Base-by-base conservation (phyloP, 2,113 vertebrate genomes). In the Petrocephalus microphthalmus region DNA sequence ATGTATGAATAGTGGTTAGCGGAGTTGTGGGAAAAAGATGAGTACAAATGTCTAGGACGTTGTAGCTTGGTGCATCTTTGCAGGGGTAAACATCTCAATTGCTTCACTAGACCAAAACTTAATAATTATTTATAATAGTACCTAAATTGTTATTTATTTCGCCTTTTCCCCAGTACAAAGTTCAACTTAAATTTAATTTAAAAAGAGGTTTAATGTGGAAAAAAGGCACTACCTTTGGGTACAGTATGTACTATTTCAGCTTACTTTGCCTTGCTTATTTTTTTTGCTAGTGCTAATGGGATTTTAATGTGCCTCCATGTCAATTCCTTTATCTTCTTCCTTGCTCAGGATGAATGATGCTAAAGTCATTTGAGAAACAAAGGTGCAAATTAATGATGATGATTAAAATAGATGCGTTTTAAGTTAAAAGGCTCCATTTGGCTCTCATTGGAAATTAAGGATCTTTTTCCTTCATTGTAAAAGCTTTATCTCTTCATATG, bases 291-390 rank as follows among this genome's bases (percentile, higher is more conserved):
- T 88, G 88, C 82, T 87, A 88, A 93, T 45, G 25, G 85, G 85
- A 90, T 89, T 85, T 86, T 81, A 90, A 93, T 91, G 91, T 25
- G 87, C 57, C 88, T 87, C 33, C 22, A 57, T 90, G 90, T 87
- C 87, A 87, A 86, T 89, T 87, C 86, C 82, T 87, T 91, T 91
- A 90, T 90, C 71, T 91, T 88, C 91, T 56, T 86, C 47, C 88
- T 85, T 85, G 22, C 25, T 42, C 85, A 42, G 81, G 81, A 71
- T 88, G 88, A 88, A 87, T 87, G 85, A 85, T 78, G 87, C 89
- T 89, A 81, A 11, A 45, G 87, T 60, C 81, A 53, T n/a, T 88
- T 89, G 25, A 29, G 25, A 52, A 81, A 81, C 67, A 74, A 54
- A 37, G 2, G 49, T 54, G 67, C 25, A 54, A 53, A 78, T 87